Percentiles rank a stretch among this genome's conserved stretches.
Evolutionary conservation across 1,140 invertebrate species (phyloP).

Genomic region (Ganaspis sp.): DNA sequence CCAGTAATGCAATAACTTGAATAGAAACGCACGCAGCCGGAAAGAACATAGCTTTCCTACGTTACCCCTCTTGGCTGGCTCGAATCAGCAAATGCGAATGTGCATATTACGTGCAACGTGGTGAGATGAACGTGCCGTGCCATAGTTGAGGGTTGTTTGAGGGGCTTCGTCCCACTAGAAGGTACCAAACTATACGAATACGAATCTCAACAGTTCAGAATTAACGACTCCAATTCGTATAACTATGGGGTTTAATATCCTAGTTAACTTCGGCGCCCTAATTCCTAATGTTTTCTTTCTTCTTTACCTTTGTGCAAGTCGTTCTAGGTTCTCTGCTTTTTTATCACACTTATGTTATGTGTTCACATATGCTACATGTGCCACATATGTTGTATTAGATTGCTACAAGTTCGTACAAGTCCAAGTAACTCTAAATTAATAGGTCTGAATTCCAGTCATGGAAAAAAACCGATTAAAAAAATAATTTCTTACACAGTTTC

Average conservation of each 20-base stretch:
- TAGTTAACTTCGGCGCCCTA: background rate
- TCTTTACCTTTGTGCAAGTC: too few species aligned
- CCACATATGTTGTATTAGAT: too few species aligned
- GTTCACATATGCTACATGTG: too few species aligned
- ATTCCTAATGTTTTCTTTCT: too few species aligned
- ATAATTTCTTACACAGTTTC: too few species aligned
- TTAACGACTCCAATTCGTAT: constrained; percentile 6
- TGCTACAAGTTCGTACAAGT: too few species aligned
- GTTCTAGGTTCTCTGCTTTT: too few species aligned
- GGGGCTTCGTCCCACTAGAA: constrained; percentile 11
- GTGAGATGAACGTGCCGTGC: constrained; percentile 43
- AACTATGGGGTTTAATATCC: background rate
- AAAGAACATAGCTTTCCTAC: constrained; percentile 60
- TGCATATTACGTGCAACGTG: constrained; percentile 49
- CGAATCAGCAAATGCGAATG: constrained; percentile 36
- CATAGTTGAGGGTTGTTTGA: constrained; percentile 4
- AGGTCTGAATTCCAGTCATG: too few species aligned
- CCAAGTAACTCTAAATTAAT: too few species aligned
- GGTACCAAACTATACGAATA: constrained; percentile 7
- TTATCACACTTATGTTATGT: too few species aligned
- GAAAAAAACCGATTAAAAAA: too few species aligned
- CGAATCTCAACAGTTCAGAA: constrained; percentile 9
- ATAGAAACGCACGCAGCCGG: constrained; percentile 69
- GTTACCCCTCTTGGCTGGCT: constrained; percentile 33
- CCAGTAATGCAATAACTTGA: constrained; percentile 76